Base-by-base conservation (phyloP, 2,888 invertebrate genomes). In the Drosophila prostipennis region DNA sequence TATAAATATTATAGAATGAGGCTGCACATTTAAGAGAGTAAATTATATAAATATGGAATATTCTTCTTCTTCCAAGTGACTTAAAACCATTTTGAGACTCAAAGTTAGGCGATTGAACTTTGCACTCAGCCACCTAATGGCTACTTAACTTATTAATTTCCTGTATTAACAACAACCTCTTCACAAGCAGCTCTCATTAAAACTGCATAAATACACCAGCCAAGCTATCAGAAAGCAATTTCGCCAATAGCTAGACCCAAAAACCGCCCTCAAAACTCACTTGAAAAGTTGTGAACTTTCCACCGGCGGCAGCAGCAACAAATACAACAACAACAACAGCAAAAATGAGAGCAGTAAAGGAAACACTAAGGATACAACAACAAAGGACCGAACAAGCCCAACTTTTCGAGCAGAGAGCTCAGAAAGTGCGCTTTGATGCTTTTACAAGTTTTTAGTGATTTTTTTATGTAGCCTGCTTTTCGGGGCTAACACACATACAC, bases 91-190 rank as follows among this genome's bases (percentile, higher is more conserved):
- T 34, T 13, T 10, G 2, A 19, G 37, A 14, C 16, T 2, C 11
- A 53, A 57, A 46, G 40, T 56, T 51, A 5, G 6, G 4, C 58
- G 68, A 64, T 59, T 37, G 48, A 78, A 83, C 80, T 80, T 79
- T 83, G 39, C 79, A 80, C 80, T 80, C 48, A 67, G 46, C 54
- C 64, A 69, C 60, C 78, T 76, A 71, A 77, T 60, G 72, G 72
- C 73, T 71, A 72, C 75, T 87, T 81, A 75, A 87, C 75, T 82
- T 80, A 84, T 87, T 87, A 80, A 84, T 84, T 84, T 87, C 54
- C 73, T 72, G 75, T 77, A 75, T 77, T 87, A 80, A 74, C 65
- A 69, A 75, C 67, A 83, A 72, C 39, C 64, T 67, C 46, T 45
- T 75, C 54, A 61, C 73, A 77, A 84, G 63, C 55, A 68, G 48